These are phyloP conservation scores for Genyomyrus donnyi DNA, from an alignment of 2,113 vertebrate species.

Conservation along the genomic window DNA sequence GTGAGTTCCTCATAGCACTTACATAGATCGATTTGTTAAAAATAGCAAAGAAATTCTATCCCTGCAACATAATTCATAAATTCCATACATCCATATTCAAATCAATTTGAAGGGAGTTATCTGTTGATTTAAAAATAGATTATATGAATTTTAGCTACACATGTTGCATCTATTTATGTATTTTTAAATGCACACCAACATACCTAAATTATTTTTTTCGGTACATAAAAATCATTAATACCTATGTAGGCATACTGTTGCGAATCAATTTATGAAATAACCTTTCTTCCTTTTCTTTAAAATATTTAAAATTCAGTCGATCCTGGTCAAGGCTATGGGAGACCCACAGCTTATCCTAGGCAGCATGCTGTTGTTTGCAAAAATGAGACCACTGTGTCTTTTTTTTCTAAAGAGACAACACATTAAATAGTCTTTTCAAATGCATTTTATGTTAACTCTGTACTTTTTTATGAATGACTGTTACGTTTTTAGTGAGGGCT, in stretches of 20 bases:
- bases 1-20: neutral
- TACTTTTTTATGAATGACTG: neutral
- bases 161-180: neutral
- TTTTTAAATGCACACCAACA: neutral
- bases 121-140: neutral
- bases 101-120: neutral
- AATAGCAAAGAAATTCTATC: neutral
- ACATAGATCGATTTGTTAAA: neutral
- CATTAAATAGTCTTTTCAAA: neutral
- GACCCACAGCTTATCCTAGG: neutral
- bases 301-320: neutral
- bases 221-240: neutral
- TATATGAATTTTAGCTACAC: neutral
- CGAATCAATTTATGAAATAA: neutral
- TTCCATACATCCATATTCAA: neutral
- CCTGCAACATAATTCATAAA: neutral
- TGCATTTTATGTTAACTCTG: neutral
- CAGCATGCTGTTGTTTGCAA: neutral
- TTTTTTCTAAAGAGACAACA: neutral
- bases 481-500: neutral
- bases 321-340: neutral
- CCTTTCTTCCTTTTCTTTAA: neutral
- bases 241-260: neutral
- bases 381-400: neutral
- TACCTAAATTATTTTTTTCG: neutral